A percentile compares a stretch with the other conserved stretches of the same genome.
These are phyloP conservation scores for Platalea minor DNA, from an alignment of 2,797 vertebrate genomes.

Conservation along the genomic window DNA sequence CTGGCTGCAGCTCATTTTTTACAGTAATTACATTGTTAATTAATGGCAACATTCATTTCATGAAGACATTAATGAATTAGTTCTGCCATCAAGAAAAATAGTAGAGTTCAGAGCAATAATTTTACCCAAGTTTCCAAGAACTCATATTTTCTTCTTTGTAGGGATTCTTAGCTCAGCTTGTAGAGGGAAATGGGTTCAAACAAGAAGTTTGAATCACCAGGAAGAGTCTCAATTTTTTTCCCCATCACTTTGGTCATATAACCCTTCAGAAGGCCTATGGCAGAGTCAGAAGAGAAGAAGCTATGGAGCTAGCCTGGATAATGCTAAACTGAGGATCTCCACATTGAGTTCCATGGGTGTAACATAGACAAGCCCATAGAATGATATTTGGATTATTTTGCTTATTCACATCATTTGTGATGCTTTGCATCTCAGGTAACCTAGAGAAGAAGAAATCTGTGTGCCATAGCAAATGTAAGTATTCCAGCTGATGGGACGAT, in stretches of 20 bases:
- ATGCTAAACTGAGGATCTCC: not conserved
- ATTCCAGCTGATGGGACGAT: not conserved
- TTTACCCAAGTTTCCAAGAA: not conserved
- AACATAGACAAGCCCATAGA: not conserved
- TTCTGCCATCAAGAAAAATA: slow-evolving; percentile 32
- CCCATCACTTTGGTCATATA: not conserved
- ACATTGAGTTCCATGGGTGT: not conserved
- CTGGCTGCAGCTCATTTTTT: slow-evolving; percentile 28
- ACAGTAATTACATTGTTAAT: slow-evolving; percentile 30
- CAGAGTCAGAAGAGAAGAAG: not conserved
- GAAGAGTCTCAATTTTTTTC: not conserved
- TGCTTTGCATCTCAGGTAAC: not conserved
- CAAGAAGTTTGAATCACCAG: not conserved
- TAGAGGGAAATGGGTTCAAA: not conserved
- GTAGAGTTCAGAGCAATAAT: not conserved
- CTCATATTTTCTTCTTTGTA: not conserved
- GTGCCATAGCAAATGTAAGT: not conserved
- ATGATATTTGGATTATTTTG: not conserved
- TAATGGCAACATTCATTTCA: slow-evolving; percentile 2
- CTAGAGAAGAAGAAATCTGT: not conserved
- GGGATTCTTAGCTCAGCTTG: not conserved
- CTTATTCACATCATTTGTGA: not conserved
- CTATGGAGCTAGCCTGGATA: not conserved
- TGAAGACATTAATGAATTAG: not conserved
- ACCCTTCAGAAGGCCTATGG: not conserved